phyloP scores from a whole-genome alignment of 1,140 invertebrate genomes.

The Conus betulinus region DNA sequence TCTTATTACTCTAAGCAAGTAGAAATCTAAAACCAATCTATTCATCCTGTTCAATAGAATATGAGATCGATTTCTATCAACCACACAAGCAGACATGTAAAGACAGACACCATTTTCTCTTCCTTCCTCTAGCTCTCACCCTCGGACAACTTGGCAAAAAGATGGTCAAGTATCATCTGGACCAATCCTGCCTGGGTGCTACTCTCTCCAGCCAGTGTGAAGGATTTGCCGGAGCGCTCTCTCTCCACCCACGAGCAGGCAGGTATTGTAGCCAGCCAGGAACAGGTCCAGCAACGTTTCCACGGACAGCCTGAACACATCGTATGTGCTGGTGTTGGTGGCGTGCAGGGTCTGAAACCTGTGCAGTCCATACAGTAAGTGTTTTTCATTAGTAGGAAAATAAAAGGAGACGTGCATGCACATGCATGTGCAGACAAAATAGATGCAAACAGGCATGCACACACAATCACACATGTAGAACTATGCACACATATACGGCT shows the following conservation, averaged over 20 bases:
- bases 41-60: no score
- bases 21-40: no score
- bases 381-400: background rate
- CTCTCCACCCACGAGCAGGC: conserved; percentile 63
- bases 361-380: conserved; percentile 23
- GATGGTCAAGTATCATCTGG: conserved; percentile 61
- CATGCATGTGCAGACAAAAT: background rate
- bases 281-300: conserved; percentile 62
- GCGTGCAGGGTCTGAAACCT: conserved; percentile 60
- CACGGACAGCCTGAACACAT: conserved; percentile 60
- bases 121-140: conserved; percentile 41
- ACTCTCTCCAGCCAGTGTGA: conserved; percentile 60
- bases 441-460: background rate
- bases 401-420: background rate
- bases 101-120: no score
- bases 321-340: conserved; percentile 56
- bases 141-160: conserved; percentile 62
- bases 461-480: background rate
- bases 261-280: conserved; percentile 64
- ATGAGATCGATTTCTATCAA: no score
- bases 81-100: no score
- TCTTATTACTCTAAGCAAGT: no score
- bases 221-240: conserved; percentile 66
- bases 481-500: no score
- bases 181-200: conserved; percentile 56